Conservation (phyloP, 37 sponge, comb jelly and placozoan genomes). For the Ephydatia muelleri region DNA sequence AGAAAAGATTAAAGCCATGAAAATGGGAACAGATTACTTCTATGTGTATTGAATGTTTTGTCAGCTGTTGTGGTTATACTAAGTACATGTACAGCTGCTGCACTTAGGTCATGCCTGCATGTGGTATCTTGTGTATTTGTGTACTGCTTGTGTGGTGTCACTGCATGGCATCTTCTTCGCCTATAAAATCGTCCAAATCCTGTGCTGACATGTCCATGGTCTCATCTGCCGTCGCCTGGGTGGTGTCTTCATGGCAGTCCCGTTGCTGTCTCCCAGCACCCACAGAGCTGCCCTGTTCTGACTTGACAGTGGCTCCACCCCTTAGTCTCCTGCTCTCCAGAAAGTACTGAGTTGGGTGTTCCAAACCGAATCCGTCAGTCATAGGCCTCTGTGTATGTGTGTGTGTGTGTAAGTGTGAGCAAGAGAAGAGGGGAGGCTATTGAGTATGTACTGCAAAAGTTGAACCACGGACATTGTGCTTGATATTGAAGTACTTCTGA, state of each 20-base stretch:
- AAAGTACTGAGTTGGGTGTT: slow-evolving; percentile 90
- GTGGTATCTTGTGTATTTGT: too few species aligned
- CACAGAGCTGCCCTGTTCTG: background rate
- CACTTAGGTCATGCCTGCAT: too few species aligned
- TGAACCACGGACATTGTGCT: slow-evolving; percentile 34
- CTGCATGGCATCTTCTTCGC: slow-evolving; percentile 26
- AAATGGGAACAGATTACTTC: background rate
- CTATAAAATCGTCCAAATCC: slow-evolving; percentile 19
- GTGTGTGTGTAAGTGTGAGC: too few species aligned
- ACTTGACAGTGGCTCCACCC: slow-evolving; percentile 15
- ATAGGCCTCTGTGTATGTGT: background rate
- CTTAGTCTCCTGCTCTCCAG: slow-evolving; percentile 65
- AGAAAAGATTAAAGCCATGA: background rate
- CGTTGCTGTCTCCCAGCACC: background rate
- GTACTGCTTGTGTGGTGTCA: background rate
- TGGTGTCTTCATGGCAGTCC: background rate
- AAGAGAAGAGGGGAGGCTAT: background rate
- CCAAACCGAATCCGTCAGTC: slow-evolving; percentile 64
- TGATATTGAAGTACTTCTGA: slow-evolving; percentile 84
- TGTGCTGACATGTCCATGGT: slow-evolving; percentile 34
- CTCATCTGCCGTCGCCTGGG: background rate
- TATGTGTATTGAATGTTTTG: too few species aligned
- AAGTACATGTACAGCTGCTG: background rate
- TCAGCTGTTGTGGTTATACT: background rate
- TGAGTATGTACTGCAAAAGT: background rate